Conservation (phyloP, 2,797 vertebrate genomes). For the Capromys pilorides region DNA sequence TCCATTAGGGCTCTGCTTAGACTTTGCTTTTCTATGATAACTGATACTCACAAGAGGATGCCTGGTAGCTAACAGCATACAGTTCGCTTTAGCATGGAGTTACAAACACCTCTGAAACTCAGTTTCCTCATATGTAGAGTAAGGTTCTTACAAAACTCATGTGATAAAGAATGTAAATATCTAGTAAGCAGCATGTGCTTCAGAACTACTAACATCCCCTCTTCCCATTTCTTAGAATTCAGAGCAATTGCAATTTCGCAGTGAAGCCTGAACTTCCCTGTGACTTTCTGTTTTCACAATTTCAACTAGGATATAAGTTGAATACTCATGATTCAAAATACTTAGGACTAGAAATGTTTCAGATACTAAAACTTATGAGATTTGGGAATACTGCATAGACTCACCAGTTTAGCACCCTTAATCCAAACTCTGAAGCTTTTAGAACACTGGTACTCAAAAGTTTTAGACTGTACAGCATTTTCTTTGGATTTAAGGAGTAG, state of each 20-base stretch:
- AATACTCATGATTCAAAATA: neutral
- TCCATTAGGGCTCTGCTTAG: neutral
- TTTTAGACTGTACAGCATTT: neutral
- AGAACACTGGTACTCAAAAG: neutral
- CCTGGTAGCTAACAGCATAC: neutral
- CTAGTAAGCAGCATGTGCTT: neutral
- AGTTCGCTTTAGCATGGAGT: neutral
- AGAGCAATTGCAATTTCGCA: neutral
- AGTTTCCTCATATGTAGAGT: constrained; percentile 28
- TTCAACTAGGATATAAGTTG: neutral
- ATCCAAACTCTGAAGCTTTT: neutral
- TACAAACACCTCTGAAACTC: neutral
- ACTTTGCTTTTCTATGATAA: neutral
- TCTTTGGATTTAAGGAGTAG: neutral
- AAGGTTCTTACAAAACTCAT: neutral
- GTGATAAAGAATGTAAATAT: constrained; percentile 17
- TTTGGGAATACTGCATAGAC: neutral
- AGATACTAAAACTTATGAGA: neutral
- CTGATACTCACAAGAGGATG: neutral
- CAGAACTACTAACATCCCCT: neutral
- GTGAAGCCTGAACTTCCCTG: constrained; percentile 15
- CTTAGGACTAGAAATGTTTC: neutral
- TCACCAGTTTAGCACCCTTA: neutral
- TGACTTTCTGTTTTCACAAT: neutral
- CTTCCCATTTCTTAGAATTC: constrained; percentile 31